Evolutionary conservation across 2,888 invertebrate species (phyloP).

Genomic region (Aspidiotus destructor): DNA sequence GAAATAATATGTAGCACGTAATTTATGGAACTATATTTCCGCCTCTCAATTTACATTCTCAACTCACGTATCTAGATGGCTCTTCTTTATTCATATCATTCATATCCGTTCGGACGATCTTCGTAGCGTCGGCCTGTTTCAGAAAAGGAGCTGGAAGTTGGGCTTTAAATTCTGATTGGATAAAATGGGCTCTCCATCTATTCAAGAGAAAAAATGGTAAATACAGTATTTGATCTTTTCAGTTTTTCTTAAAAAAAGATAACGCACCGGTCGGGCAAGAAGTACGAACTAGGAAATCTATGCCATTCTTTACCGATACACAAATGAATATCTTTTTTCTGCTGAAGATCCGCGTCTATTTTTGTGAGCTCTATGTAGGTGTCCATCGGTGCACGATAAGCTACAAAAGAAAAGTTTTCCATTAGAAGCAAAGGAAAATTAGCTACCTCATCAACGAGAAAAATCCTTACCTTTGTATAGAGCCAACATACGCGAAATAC

Average conservation of each 20-base stretch:
- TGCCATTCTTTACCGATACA: conserved; percentile 99
- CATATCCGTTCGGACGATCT: conserved; percentile 49
- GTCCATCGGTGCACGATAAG: conserved; percentile 86
- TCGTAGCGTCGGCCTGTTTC: conserved; percentile 58
- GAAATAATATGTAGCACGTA: conserved; percentile 25
- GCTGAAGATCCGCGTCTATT: conserved; percentile 46
- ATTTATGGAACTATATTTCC: too few species aligned
- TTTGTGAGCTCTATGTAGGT: conserved; percentile 63
- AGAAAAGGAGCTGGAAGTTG: conserved; percentile 73
- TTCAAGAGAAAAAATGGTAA: background rate
- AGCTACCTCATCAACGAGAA: background rate
- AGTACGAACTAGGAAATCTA: conserved; percentile 89
- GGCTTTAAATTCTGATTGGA: conserved; percentile 76
- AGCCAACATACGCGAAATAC: conserved; percentile 45
- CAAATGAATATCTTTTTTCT: conserved; percentile 54
- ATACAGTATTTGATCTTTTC: conserved; percentile 8
- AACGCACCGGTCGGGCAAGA: conserved; percentile 58
- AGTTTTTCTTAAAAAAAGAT: background rate
- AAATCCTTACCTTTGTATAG: conserved; percentile 49
- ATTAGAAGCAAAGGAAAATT: conserved; percentile 12
- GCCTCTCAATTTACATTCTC: background rate
- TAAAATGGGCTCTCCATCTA: conserved; percentile 68
- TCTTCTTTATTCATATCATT: conserved; percentile 88
- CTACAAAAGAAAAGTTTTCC: conserved; percentile 42
- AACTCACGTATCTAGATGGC: conserved; percentile 53